Evolutionary conservation across 2,797 vertebrate genomes (phyloP).

Genomic region (Oreochromis grahami): DNA sequence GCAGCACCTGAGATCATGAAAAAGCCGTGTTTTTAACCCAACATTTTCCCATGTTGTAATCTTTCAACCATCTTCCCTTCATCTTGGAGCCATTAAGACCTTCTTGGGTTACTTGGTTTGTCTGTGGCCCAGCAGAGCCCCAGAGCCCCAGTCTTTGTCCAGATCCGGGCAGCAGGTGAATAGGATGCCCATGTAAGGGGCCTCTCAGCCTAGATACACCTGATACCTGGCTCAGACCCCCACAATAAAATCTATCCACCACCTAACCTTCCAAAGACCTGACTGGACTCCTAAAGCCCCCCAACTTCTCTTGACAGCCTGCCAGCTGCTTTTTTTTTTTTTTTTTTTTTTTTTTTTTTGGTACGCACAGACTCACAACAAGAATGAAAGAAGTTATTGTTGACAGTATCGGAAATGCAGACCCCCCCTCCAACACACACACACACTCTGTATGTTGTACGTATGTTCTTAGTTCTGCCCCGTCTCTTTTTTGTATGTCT

Average conservation of each 20-base stretch:
- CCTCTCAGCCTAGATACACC: slow-evolving; percentile 61
- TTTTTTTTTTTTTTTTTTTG: not conserved
- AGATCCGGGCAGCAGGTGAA: slow-evolving; percentile 51
- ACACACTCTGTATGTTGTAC: slow-evolving; percentile 25
- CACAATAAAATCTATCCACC: slow-evolving; percentile 15
- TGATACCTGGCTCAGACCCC: slow-evolving; percentile 58
- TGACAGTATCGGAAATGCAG: slow-evolving; percentile 15
- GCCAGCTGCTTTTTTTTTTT: slow-evolving; percentile 45
- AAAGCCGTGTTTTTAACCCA: slow-evolving; percentile 23
- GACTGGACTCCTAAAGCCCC: slow-evolving; percentile 34
- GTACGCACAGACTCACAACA: slow-evolving; percentile 20
- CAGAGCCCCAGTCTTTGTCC: slow-evolving; percentile 58
- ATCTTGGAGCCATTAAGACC: slow-evolving; percentile 61
- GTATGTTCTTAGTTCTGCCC: slow-evolving; percentile 30
- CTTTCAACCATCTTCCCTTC: slow-evolving; percentile 52
- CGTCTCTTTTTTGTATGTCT: slow-evolving; percentile 24
- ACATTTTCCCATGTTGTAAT: slow-evolving; percentile 57
- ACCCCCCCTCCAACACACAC: too few species aligned
- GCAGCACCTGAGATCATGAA: not conserved
- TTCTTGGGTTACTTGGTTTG: slow-evolving; percentile 63
- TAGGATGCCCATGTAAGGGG: slow-evolving; percentile 61
- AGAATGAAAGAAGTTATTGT: slow-evolving; percentile 62
- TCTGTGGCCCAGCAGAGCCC: slow-evolving; percentile 44
- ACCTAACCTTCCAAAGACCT: slow-evolving; percentile 14
- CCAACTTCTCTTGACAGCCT: slow-evolving; percentile 21